Percentiles rank a stretch among this genome's conserved stretches.
phyloP scores from a whole-genome alignment of 2,888 invertebrate species.

The Prosopocoilus inquinatus region DNA sequence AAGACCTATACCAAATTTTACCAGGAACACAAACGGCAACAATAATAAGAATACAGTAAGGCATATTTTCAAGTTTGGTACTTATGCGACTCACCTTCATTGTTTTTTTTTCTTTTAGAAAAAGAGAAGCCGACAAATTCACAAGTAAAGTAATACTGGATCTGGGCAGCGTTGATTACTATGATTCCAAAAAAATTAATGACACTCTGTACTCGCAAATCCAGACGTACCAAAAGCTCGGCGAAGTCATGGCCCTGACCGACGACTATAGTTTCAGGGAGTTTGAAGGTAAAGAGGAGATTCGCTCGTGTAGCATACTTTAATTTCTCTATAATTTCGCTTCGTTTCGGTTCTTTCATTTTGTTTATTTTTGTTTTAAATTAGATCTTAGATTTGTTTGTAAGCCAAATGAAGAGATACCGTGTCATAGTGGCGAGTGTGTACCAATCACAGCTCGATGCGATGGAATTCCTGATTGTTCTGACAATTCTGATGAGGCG shows the following conservation, averaged over 20 bases:
- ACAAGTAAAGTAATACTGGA: slow-evolving; percentile 67
- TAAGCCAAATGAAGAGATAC: slow-evolving; percentile 48
- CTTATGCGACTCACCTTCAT: too few relatives aligned
- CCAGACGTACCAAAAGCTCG: slow-evolving; percentile 54
- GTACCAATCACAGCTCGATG: slow-evolving; percentile 51
- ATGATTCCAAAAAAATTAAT: slow-evolving; percentile 53
- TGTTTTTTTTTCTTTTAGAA: too few relatives aligned
- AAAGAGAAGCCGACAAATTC: slow-evolving; percentile 53
- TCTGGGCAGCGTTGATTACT: slow-evolving; percentile 60
- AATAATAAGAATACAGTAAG: slow-evolving; percentile 72
- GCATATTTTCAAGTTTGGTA: slow-evolving; percentile 27
- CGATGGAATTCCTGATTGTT: slow-evolving; percentile 59
- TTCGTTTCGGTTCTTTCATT: slow-evolving; percentile 29
- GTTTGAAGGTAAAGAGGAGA: slow-evolving; percentile 53
- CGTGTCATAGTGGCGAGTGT: slow-evolving; percentile 53
- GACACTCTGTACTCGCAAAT: slow-evolving; percentile 62
- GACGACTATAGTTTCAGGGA: slow-evolving; percentile 61
- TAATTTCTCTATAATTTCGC: slow-evolving; percentile 17
- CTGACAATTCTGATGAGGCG: slow-evolving; percentile 60
- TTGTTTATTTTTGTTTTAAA: slow-evolving; percentile 29
- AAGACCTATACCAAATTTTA: slow-evolving; percentile 54
- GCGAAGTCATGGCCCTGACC: slow-evolving; percentile 55
- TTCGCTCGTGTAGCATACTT: slow-evolving; percentile 8
- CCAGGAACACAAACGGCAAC: slow-evolving; percentile 62
- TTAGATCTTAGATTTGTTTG: slow-evolving; percentile 21